phyloP scores from a whole-genome alignment of 2,113 vertebrate genomes.

The Phoenicopterus ruber region DNA sequence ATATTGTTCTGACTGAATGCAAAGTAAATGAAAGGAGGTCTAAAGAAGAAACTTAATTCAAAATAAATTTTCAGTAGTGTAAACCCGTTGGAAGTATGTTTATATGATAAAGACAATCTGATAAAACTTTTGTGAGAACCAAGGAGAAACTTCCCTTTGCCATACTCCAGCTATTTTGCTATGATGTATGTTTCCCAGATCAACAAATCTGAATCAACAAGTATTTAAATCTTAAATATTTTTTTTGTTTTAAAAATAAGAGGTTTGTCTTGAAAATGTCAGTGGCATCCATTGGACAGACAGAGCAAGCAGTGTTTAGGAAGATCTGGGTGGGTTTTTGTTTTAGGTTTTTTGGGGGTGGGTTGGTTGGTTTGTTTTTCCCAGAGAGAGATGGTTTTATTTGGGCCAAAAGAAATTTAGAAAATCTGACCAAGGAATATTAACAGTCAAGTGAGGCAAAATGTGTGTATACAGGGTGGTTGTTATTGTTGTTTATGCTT shows the following conservation, averaged over 20 bases:
- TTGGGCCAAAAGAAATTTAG: not conserved
- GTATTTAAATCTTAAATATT: not conserved
- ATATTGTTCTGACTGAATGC: not conserved
- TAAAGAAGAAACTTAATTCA: not conserved
- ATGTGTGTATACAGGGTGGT: not conserved
- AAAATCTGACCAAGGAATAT: not conserved
- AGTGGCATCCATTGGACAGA: not conserved
- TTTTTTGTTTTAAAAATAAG: not conserved
- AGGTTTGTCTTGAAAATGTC: not conserved
- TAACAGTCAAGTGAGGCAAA: not conserved
- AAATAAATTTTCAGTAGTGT: not conserved
- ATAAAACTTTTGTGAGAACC: not conserved
- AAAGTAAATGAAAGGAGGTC: not conserved
- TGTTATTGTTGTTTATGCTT: not conserved
- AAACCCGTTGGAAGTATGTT: not conserved
- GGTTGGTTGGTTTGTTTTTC: no score
- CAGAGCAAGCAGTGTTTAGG: not conserved
- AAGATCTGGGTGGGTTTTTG: not conserved
- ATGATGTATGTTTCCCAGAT: not conserved
- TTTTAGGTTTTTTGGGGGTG: not conserved
- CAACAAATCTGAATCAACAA: not conserved
- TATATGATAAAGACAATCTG: not conserved
- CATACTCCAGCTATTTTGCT: not conserved
- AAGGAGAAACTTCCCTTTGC: not conserved
- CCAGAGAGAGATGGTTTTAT: not conserved